Evolutionary conservation across 2,888 invertebrate species (phyloP).

Genomic region (Ctenicera cuprea): DNA sequence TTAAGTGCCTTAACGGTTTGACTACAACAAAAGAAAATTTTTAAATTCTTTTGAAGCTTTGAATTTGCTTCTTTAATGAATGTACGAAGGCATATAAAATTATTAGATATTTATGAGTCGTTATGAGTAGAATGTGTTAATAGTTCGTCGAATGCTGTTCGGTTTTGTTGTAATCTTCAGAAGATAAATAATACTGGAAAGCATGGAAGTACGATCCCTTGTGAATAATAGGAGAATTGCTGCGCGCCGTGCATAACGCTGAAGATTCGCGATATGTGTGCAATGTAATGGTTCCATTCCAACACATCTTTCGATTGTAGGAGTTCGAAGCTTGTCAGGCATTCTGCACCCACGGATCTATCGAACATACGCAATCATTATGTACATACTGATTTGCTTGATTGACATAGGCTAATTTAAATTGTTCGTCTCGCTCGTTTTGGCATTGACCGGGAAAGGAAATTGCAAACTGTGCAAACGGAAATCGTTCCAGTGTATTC

Average conservation of each 20-base stretch:
- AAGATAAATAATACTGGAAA: conserved; percentile 16
- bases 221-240: conserved; percentile 9
- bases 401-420: conserved; percentile 47
- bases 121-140: conserved; percentile 5
- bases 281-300: conserved; percentile 35
- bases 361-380: conserved; percentile 32
- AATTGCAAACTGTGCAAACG: conserved; percentile 41
- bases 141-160: conserved; percentile 2
- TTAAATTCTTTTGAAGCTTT: too few species aligned
- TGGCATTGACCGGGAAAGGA: conserved; percentile 29
- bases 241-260: background rate
- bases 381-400: conserved; percentile 39
- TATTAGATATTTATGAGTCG: conserved; percentile 10
- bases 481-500: conserved; percentile 39
- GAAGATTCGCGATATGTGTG: conserved; percentile 32
- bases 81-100: too few species aligned
- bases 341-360: conserved; percentile 22
- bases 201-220: conserved; percentile 6
- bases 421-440: conserved; percentile 29
- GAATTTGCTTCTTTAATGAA: too few species aligned
- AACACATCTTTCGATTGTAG: conserved; percentile 21
- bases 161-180: conserved; percentile 8
- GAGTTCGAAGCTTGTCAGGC: conserved; percentile 19
- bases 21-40: too few species aligned
- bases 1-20: too few species aligned